These are phyloP conservation scores for Hyperopisus bebe DNA, from an alignment of 2,113 vertebrate genomes.

Conservation along the genomic window DNA sequence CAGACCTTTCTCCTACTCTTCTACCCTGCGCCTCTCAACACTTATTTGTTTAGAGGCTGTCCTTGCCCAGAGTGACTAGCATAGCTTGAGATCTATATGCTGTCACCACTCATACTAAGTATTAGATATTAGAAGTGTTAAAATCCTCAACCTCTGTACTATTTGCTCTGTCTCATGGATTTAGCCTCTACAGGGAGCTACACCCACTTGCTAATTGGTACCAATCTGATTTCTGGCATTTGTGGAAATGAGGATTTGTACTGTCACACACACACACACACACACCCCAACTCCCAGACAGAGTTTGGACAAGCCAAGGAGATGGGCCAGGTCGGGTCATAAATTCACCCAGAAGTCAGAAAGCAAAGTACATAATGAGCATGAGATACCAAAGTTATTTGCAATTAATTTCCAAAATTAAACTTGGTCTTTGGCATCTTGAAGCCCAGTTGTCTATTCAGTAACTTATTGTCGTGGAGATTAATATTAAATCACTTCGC, in stretches of 20 bases:
- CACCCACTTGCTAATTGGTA: neutral
- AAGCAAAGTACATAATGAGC: slow-evolving; percentile 48
- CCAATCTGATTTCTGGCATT: neutral
- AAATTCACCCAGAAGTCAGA: slow-evolving; percentile 51
- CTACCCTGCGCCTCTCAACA: neutral
- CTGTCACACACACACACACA: neutral
- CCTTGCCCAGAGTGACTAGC: neutral
- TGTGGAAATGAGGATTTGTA: neutral
- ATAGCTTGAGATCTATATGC: neutral
- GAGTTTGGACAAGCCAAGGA: slow-evolving; percentile 32
- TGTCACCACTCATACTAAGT: neutral
- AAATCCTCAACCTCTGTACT: neutral
- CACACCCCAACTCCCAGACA: slow-evolving; percentile 21
- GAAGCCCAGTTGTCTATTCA: neutral
- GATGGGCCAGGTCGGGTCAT: slow-evolving; percentile 40
- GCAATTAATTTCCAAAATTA: slow-evolving; percentile 42
- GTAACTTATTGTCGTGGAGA: neutral
- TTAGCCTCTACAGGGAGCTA: neutral
- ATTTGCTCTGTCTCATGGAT: neutral
- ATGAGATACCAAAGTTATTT: slow-evolving; percentile 50
- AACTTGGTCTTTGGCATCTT: slow-evolving; percentile 2
- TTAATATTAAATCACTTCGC: neutral
- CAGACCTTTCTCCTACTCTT: neutral
- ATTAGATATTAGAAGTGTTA: neutral
- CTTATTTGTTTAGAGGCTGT: neutral